Evolutionary conservation across 2,888 invertebrate genomes (phyloP).

Genomic region (Agonum fuliginosum): DNA sequence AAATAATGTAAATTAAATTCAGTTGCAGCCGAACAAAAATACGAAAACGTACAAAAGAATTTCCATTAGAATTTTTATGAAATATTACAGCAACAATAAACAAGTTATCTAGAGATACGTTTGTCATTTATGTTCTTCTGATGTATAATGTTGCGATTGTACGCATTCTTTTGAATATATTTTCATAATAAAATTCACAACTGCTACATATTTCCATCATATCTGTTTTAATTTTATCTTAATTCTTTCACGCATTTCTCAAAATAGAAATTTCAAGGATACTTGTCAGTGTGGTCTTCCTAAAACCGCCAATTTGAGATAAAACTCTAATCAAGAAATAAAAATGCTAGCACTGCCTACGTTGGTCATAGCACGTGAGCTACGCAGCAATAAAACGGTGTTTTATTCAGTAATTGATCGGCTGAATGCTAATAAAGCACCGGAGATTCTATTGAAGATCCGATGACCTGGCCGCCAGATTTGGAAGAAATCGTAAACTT

Average conservation of each 20-base stretch:
- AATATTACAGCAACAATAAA: conserved; percentile 59
- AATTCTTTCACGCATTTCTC: background rate
- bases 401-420: conserved; percentile 7
- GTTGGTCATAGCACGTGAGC: background rate
- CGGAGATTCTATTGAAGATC: background rate
- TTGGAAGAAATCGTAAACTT: conserved; percentile 37
- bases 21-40: conserved; percentile 46
- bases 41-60: conserved; percentile 54
- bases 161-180: conserved; percentile 38
- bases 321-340: conserved; percentile 25
- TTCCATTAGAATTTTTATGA: conserved; percentile 59
- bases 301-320: conserved; percentile 9
- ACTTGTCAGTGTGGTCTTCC: background rate
- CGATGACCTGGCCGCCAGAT: conserved; percentile 11
- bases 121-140: conserved; percentile 50
- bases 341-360: background rate
- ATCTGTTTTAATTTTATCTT: conserved; percentile 7
- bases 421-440: conserved; percentile 16
- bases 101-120: conserved; percentile 45
- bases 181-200: conserved; percentile 21
- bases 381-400: background rate
- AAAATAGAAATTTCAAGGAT: background rate
- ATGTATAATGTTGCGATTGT: conserved; percentile 34
- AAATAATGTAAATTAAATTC: conserved; percentile 59
- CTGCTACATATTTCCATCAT: conserved; percentile 29